phyloP scores from a whole-genome alignment of 2,113 vertebrate species.

The Brachyhypopomus gauderio region DNA sequence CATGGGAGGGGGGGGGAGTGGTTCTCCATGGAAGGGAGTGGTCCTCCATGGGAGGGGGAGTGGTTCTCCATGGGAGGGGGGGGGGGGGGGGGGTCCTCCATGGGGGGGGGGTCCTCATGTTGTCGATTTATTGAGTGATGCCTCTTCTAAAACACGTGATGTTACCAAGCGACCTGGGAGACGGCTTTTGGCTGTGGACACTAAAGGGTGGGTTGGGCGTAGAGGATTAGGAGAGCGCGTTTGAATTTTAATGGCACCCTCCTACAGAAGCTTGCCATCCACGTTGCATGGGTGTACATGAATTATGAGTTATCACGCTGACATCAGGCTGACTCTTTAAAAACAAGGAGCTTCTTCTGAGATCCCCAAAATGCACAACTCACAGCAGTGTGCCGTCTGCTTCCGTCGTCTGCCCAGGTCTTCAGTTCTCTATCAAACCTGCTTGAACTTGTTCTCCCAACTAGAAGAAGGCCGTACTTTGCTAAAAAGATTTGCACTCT shows the following conservation, averaged over 20 bases:
- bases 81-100: no score
- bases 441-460: not conserved
- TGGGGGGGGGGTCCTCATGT: not conserved
- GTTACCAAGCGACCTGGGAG: not conserved
- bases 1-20: no score
- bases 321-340: constrained; percentile 63
- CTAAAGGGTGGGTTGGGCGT: constrained; percentile 48
- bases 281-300: constrained; percentile 59
- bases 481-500: no score
- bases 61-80: no score
- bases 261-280: constrained; percentile 55
- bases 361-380: constrained; percentile 38
- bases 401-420: not conserved
- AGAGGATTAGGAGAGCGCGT: constrained; percentile 55
- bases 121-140: not conserved
- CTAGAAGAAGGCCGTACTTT: not conserved
- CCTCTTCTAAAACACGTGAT: not conserved
- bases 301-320: constrained; percentile 70
- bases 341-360: constrained; percentile 31
- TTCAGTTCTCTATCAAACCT: constrained; percentile 3
- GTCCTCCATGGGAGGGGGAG: no score
- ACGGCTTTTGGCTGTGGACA: constrained; percentile 38
- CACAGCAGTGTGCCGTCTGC: constrained; percentile 24
- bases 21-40: no score
- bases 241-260: constrained; percentile 67